Conservation (phyloP, 2,113 vertebrate species). For the Ciconia boyciana region DNA sequence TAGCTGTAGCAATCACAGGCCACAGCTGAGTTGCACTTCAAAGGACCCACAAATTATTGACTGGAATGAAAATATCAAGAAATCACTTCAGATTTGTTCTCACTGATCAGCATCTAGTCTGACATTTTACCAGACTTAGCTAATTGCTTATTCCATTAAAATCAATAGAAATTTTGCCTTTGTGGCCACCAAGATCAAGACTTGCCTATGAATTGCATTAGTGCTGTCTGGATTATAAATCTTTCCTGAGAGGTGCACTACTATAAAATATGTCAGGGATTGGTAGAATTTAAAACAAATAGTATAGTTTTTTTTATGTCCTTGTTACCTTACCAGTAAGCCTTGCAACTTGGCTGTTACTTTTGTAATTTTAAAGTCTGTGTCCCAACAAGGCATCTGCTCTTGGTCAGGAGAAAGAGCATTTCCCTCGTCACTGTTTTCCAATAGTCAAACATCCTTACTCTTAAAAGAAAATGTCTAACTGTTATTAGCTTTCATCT, state of each 20-base stretch:
- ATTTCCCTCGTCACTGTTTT: neutral
- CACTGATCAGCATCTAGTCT: neutral
- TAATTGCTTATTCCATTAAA: conserved; percentile 20
- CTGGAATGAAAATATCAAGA: conserved; percentile 3
- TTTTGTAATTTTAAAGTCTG: neutral
- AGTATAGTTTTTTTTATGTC: neutral
- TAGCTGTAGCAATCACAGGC: neutral
- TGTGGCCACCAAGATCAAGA: neutral
- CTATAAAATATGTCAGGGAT: neutral
- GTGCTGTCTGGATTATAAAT: neutral
- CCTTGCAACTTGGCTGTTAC: neutral
- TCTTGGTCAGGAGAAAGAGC: neutral
- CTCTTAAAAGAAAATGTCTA: neutral
- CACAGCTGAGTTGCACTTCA: neutral
- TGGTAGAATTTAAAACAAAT: neutral
- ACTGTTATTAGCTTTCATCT: neutral
- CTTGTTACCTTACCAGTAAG: neutral
- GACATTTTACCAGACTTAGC: neutral
- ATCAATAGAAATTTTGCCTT: neutral
- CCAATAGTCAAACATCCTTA: neutral
- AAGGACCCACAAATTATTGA: neutral
- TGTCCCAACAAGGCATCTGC: neutral
- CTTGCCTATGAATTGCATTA: neutral
- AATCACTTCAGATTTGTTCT: neutral
- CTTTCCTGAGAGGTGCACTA: neutral